Conservation (phyloP, 2,888 invertebrate species). For the Drosophila multiciliata region DNA sequence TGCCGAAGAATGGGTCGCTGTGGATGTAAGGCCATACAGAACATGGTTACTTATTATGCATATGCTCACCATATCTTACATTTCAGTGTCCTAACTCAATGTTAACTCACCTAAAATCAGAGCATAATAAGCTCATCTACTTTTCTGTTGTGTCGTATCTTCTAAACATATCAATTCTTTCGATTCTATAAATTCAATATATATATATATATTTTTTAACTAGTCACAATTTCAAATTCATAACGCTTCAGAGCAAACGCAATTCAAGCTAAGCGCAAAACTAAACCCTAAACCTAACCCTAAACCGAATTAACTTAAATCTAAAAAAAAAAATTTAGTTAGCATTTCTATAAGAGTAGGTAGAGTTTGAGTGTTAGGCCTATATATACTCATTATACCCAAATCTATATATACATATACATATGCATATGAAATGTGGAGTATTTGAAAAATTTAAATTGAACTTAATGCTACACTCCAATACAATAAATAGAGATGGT, state of each 20-base stretch:
- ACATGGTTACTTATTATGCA: constrained; percentile 76
- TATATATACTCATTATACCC: constrained; percentile 25
- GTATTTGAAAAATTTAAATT: constrained; percentile 25
- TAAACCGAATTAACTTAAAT: constrained; percentile 36
- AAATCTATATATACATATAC: constrained; percentile 12
- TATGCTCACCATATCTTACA: constrained; percentile 42
- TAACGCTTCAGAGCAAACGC: constrained; percentile 48
- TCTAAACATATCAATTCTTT: constrained; percentile 25
- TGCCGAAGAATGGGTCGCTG: constrained; percentile 92
- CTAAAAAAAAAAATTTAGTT: constrained; percentile 21
- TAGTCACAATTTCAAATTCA: constrained; percentile 48
- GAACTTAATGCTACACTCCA: constrained; percentile 42
- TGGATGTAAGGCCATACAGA: constrained; percentile 89
- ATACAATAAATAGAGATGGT: constrained; percentile 88
- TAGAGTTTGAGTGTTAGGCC: constrained; percentile 21
- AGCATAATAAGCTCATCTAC: constrained; percentile 22
- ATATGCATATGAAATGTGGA: constrained; percentile 18
- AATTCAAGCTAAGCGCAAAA: constrained; percentile 33
- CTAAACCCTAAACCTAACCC: constrained; percentile 33
- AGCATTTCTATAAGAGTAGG: constrained; percentile 26
- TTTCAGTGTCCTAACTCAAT: constrained; percentile 37
- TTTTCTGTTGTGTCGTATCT: constrained; percentile 41
- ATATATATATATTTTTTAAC: constrained; percentile 22
- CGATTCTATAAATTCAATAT: neutral
- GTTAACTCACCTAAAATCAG: constrained; percentile 19